A percentile compares a stretch with the other conserved stretches of the same genome.
Evolutionary conservation across 2,797 vertebrate genomes (phyloP).

Genomic region (Tiaroga cobitis): DNA sequence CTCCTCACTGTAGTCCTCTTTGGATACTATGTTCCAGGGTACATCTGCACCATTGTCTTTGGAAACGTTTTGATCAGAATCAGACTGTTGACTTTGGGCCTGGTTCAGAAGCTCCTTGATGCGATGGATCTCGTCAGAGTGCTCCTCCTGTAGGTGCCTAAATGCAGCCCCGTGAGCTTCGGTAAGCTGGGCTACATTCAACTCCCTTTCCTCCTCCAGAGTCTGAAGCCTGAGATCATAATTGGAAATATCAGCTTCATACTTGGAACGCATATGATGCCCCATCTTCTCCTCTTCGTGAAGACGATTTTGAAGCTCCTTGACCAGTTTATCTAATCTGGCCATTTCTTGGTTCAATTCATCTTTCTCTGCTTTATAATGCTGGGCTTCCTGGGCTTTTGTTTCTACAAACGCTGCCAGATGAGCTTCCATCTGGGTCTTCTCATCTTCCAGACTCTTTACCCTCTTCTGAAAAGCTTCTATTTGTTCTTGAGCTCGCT

Average conservation of each 20-base stretch:
- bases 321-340: constrained; percentile 64
- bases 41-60: constrained; percentile 65
- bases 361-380: constrained; percentile 80
- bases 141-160: constrained; percentile 56
- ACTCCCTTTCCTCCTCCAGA: constrained; percentile 66
- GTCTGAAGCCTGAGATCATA: constrained; percentile 63
- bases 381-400: constrained; percentile 73
- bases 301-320: constrained; percentile 71
- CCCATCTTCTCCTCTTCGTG: constrained; percentile 65
- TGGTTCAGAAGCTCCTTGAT: constrained; percentile 50
- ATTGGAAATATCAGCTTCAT: constrained; percentile 61
- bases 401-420: constrained; percentile 70
- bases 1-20: constrained; percentile 52
- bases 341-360: constrained; percentile 74
- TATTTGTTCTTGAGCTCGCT: constrained; percentile 60
- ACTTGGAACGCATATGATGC: constrained; percentile 56
- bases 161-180: constrained; percentile 65
- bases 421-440: constrained; percentile 67
- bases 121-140: constrained; percentile 60
- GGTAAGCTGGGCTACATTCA: constrained; percentile 46
- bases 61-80: constrained; percentile 55
- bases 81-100: constrained; percentile 49
- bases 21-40: constrained; percentile 55
- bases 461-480: constrained; percentile 75
- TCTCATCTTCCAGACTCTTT: constrained; percentile 71